phyloP scores from a whole-genome alignment of 1,140 invertebrate species.

The Aleiodes sp. region DNA sequence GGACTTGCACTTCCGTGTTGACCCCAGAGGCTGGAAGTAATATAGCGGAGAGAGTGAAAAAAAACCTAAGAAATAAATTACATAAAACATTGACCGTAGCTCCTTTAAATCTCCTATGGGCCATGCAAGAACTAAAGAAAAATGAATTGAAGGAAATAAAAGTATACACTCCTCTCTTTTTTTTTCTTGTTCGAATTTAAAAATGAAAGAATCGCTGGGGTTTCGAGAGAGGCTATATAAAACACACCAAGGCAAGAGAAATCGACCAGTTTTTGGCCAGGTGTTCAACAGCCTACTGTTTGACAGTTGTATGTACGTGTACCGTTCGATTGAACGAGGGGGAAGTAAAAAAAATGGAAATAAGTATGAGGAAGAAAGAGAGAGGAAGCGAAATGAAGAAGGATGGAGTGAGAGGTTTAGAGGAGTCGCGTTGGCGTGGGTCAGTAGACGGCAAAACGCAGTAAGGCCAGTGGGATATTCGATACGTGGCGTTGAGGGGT shows the following conservation, averaged over 20 bases:
- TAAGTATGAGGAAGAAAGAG: not conserved
- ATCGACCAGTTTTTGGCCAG: constrained; percentile 11
- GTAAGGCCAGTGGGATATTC: constrained; percentile 48
- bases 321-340: not conserved
- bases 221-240: not conserved
- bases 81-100: not conserved
- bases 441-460: constrained; percentile 43
- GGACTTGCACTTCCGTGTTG: not conserved
- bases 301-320: not conserved
- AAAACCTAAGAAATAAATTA: not conserved
- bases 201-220: not conserved
- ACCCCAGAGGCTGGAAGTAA: not conserved
- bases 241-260: not conserved
- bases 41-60: not conserved
- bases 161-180: not conserved
- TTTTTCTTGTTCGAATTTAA: not conserved
- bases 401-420: not conserved
- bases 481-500: constrained; percentile 47
- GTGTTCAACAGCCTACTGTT: not conserved
- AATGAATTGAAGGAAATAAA: constrained; percentile 1
- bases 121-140: not conserved
- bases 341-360: not conserved
- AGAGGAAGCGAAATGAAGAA: not conserved
- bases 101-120: not conserved
- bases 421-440: constrained; percentile 42